These are phyloP conservation scores for Diacarnus erythraeanus DNA, from an alignment of 37 sponge, comb jelly and placozoan genomes.

Conservation along the genomic window DNA sequence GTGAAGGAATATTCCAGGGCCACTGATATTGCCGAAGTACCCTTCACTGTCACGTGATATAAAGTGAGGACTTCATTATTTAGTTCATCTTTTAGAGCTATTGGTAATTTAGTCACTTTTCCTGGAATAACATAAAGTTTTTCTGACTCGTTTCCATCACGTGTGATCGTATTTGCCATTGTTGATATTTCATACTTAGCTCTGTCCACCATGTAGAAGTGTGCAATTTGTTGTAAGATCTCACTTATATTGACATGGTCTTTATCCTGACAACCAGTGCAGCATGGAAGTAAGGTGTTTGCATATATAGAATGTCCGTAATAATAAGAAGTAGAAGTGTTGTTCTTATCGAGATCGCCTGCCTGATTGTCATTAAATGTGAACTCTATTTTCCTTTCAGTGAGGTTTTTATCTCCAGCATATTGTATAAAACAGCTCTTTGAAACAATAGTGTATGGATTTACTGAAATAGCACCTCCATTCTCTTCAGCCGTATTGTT, in stretches of 20 bases:
- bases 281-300: not conserved
- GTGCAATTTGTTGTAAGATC: not conserved
- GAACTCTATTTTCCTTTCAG: conserved; percentile 7
- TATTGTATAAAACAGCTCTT: not conserved
- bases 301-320: conserved; percentile 4
- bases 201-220: not conserved
- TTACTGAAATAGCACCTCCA: conserved; percentile 59
- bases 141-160: no score
- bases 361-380: not conserved
- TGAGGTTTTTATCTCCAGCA: not conserved
- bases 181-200: not conserved
- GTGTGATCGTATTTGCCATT: not conserved
- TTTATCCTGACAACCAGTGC: not conserved
- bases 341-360: not conserved
- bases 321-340: no score
- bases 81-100: not conserved
- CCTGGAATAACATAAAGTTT: no score
- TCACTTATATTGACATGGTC: not conserved
- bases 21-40: not conserved
- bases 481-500: conserved; percentile 35
- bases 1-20: not conserved
- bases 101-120: not conserved
- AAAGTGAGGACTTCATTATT: not conserved
- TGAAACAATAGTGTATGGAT: not conserved
- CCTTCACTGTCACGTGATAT: not conserved